These are phyloP conservation scores for Callocephalon fimbriatum DNA, from an alignment of 2,113 vertebrate species.

Conservation along the genomic window DNA sequence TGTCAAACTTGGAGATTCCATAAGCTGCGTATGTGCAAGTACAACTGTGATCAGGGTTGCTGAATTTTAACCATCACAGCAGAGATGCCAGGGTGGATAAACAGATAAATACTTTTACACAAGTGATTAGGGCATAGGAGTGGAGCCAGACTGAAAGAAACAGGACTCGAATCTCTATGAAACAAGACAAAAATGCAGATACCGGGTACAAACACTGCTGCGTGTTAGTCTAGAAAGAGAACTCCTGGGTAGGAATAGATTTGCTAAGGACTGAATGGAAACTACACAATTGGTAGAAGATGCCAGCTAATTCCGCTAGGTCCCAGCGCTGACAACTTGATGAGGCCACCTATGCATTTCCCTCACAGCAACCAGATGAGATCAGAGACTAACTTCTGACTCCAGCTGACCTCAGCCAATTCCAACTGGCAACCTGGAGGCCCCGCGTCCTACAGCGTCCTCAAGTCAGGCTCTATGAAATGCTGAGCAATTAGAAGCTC, in stretches of 20 bases:
- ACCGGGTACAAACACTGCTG: fast-evolving
- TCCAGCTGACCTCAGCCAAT: slow-evolving; percentile 31
- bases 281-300: neutral
- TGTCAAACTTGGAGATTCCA: neutral
- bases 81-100: slow-evolving; percentile 14
- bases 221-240: neutral
- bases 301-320: neutral
- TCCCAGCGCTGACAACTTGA: neutral
- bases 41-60: neutral
- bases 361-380: slow-evolving; percentile 22
- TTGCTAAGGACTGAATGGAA: slow-evolving; percentile 11
- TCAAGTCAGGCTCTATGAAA: neutral
- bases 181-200: neutral
- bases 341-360: slow-evolving; percentile 48
- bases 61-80: neutral
- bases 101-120: neutral
- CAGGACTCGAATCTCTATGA: neutral
- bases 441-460: fast-evolving
- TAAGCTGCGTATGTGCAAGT: neutral
- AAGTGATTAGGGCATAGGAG: neutral
- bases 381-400: slow-evolving; percentile 47
- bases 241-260: neutral
- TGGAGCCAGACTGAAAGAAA: neutral
- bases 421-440: neutral
- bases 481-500: neutral